Evolutionary conservation across 2,797 vertebrate species (phyloP).

Genomic region (Microtus californicus): DNA sequence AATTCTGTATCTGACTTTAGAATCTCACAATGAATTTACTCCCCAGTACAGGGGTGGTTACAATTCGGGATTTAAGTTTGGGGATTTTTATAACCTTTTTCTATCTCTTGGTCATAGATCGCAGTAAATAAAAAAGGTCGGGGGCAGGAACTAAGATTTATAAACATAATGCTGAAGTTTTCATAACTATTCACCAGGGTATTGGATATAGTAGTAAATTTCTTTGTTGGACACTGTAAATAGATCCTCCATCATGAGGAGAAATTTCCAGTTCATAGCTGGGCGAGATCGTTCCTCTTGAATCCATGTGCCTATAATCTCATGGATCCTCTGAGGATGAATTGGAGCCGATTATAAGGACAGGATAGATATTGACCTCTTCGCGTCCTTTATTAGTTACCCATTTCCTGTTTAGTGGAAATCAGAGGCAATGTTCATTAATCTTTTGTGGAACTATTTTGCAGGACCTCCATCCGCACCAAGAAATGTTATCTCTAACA

Average conservation of each 20-base stretch:
- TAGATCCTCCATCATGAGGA: slow-evolving; percentile 8
- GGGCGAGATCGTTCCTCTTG: slow-evolving; percentile 11
- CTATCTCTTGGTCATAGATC: slow-evolving; percentile 29
- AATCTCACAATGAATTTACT: slow-evolving; percentile 68
- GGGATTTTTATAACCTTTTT: slow-evolving; percentile 71
- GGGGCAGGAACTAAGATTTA: slow-evolving; percentile 61
- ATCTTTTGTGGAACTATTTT: slow-evolving; percentile 79
- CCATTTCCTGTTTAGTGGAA: slow-evolving; percentile 57
- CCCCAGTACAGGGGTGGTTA: slow-evolving; percentile 68
- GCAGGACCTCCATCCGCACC: slow-evolving; percentile 96
- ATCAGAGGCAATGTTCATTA: slow-evolving; percentile 68
- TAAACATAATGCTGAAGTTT: slow-evolving; percentile 73
- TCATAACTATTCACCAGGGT: slow-evolving; percentile 59
- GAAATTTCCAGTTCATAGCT: background rate
- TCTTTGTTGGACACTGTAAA: slow-evolving; percentile 20
- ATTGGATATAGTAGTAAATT: slow-evolving; percentile 60
- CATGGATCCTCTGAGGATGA: slow-evolving; percentile 53
- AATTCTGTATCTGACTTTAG: slow-evolving; percentile 63
- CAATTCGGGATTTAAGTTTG: slow-evolving; percentile 67
- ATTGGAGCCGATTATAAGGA: slow-evolving; percentile 70
- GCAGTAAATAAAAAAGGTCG: slow-evolving; percentile 34
- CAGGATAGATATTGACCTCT: slow-evolving; percentile 62
- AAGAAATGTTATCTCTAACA: slow-evolving; percentile 98
- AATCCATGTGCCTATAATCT: slow-evolving; percentile 41
- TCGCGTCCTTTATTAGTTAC: slow-evolving; percentile 23